A percentile compares a stretch with the other conserved stretches of the same genome.
Evolutionary conservation across 2,113 vertebrate genomes (phyloP).

Genomic region (Syngnathus floridae): DNA sequence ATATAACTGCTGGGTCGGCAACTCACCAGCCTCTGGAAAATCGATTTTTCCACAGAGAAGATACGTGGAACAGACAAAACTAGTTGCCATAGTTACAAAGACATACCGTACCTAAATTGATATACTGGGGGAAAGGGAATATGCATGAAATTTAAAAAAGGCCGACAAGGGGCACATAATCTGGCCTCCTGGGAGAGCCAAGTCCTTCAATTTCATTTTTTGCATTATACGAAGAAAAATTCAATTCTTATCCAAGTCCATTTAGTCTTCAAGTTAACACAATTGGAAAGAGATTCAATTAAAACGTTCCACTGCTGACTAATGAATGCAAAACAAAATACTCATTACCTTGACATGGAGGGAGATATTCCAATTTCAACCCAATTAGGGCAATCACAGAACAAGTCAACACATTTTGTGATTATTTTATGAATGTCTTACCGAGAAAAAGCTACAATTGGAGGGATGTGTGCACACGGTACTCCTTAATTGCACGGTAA

Average conservation of each 20-base stretch:
- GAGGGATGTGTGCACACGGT: neutral
- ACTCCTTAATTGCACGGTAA: neutral
- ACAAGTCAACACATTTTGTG: neutral
- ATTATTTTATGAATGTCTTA: neutral
- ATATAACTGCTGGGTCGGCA: slow-evolving; percentile 51
- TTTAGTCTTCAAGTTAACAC: neutral
- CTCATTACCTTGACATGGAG: neutral
- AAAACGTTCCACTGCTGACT: slow-evolving; percentile 3
- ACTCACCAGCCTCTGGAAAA: slow-evolving; percentile 48
- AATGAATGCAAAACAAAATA: slow-evolving; percentile 6
- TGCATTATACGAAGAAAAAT: neutral
- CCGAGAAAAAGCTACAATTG: neutral
- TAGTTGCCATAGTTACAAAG: slow-evolving; percentile 45
- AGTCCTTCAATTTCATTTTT: neutral
- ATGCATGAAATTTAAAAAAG: slow-evolving; percentile 16
- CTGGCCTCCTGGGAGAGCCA: neutral
- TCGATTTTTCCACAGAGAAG: slow-evolving; percentile 42
- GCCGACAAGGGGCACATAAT: neutral
- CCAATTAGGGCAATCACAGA: neutral
- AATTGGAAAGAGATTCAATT: slow-evolving; percentile 6
- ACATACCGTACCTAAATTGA: slow-evolving; percentile 11
- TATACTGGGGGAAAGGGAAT: slow-evolving; percentile 1
- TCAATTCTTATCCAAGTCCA: neutral
- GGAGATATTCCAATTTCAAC: neutral
- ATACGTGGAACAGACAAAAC: slow-evolving; percentile 33